Percentiles rank a stretch among this genome's conserved stretches.
Evolutionary conservation across 2,113 vertebrate genomes (phyloP).

Genomic region (Axis porcinus): DNA sequence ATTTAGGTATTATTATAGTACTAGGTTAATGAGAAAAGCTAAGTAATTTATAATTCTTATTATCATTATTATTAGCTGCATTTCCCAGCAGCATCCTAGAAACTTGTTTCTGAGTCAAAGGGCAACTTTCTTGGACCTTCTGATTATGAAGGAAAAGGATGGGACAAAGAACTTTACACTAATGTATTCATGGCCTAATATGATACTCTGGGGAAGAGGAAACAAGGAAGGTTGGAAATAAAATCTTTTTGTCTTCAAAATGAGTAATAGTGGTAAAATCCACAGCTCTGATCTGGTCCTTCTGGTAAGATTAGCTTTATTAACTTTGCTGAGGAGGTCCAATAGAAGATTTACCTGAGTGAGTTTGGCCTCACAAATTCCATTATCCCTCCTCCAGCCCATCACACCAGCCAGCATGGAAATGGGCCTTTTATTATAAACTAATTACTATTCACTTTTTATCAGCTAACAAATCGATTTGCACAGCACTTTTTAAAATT

Average conservation of each 20-base stretch:
- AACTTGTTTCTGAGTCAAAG: background rate
- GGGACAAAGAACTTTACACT: background rate
- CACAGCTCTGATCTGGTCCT: background rate
- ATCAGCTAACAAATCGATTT: conserved; percentile 73
- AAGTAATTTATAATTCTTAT: background rate
- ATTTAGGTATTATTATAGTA: background rate
- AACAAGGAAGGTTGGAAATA: background rate
- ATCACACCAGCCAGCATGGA: conserved; percentile 41
- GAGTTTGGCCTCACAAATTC: conserved; percentile 28
- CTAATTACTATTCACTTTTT: conserved; percentile 75
- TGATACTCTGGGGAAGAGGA: background rate
- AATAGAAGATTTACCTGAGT: conserved; percentile 25
- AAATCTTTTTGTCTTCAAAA: background rate
- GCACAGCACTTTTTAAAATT: conserved; percentile 69
- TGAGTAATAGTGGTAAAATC: background rate
- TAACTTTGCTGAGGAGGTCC: background rate
- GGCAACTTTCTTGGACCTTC: background rate
- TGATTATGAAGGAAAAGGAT: background rate
- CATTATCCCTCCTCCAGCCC: background rate
- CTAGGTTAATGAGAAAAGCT: background rate
- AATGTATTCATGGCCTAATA: background rate
- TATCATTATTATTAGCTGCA: background rate
- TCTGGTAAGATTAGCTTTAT: conserved; percentile 9
- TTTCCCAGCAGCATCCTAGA: background rate
- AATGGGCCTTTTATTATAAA: conserved; percentile 70